Conservation (phyloP, 2,888 invertebrate species). For the Pheosia tremula region DNA sequence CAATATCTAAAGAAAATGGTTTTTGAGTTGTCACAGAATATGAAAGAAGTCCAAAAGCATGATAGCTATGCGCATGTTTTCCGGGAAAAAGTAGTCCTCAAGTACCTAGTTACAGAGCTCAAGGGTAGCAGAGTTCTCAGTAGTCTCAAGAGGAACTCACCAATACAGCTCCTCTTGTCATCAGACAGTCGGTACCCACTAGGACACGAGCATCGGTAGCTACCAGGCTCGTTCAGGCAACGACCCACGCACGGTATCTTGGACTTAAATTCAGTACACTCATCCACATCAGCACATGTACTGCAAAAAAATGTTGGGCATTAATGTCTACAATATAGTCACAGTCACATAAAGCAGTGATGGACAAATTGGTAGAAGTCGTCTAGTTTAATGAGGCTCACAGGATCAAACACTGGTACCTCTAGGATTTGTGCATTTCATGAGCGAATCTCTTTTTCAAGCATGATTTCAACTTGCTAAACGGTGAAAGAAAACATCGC, state of each 20-base stretch:
- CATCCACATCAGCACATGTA: conserved; percentile 92
- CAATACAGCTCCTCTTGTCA: conserved; percentile 93
- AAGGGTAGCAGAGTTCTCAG: too few species aligned
- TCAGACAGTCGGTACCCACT: conserved; percentile 89
- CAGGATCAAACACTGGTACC: too few species aligned
- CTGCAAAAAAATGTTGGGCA: conserved; percentile 57
- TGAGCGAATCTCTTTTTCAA: too few species aligned
- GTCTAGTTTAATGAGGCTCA: too few species aligned
- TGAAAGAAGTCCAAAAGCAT: too few species aligned
- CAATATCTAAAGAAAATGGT: conserved; percentile 80
- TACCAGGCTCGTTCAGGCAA: conserved; percentile 95
- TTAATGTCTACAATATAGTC: background rate
- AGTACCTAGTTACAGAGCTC: too few species aligned
- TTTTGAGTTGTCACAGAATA: background rate
- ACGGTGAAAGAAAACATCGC: too few species aligned
- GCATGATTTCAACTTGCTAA: too few species aligned
- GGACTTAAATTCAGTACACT: conserved; percentile 91
- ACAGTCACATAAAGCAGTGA: background rate
- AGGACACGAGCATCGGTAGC: conserved; percentile 92
- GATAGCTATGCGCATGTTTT: too few species aligned
- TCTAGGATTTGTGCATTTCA: too few species aligned
- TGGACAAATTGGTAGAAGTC: too few species aligned
- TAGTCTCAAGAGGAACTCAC: conserved; percentile 70
- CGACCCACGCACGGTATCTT: conserved; percentile 89
- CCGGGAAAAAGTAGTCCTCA: too few species aligned